phyloP scores from a whole-genome alignment of 2,113 vertebrate species.

The Porphyrio hochstetteri region DNA sequence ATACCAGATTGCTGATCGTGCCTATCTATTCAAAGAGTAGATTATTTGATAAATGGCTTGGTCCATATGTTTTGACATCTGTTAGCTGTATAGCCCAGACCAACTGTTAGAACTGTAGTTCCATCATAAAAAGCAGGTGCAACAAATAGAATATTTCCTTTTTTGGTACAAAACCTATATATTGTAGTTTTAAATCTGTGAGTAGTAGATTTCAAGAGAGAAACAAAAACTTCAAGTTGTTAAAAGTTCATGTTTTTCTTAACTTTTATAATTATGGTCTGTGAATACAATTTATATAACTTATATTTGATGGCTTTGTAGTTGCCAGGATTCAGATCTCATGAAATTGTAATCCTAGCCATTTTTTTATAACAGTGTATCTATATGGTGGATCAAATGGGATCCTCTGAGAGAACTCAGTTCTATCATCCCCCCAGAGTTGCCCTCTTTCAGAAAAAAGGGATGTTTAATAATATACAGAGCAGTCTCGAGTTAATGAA shows the following conservation, averaged over 20 bases:
- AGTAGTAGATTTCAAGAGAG: conserved; percentile 24
- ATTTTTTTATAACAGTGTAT: not conserved
- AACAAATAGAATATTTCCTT: conserved; percentile 69
- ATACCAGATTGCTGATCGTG: conserved; percentile 99
- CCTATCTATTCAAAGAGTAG: conserved; percentile 93
- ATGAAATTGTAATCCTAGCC: not conserved
- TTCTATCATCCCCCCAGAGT: not conserved
- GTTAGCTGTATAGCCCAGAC: conserved; percentile 80
- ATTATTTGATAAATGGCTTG: conserved; percentile 98
- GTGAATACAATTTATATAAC: not conserved
- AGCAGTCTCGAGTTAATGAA: not conserved
- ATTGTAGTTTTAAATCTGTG: not conserved
- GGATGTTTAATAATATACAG: not conserved
- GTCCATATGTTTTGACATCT: conserved; percentile 91
- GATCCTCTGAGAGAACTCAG: not conserved
- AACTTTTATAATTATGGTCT: not conserved
- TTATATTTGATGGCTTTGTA: not conserved
- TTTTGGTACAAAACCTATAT: conserved; percentile 2
- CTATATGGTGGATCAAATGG: not conserved
- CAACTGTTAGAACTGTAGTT: conserved; percentile 62
- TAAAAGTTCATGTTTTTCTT: not conserved
- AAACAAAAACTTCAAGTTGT: not conserved
- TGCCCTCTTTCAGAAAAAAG: not conserved
- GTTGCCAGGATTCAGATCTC: not conserved
- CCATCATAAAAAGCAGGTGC: conserved; percentile 58